Percentiles rank a stretch among this genome's conserved stretches.
phyloP scores from a whole-genome alignment of 2,113 vertebrate genomes.

The Amia ocellicauda region DNA sequence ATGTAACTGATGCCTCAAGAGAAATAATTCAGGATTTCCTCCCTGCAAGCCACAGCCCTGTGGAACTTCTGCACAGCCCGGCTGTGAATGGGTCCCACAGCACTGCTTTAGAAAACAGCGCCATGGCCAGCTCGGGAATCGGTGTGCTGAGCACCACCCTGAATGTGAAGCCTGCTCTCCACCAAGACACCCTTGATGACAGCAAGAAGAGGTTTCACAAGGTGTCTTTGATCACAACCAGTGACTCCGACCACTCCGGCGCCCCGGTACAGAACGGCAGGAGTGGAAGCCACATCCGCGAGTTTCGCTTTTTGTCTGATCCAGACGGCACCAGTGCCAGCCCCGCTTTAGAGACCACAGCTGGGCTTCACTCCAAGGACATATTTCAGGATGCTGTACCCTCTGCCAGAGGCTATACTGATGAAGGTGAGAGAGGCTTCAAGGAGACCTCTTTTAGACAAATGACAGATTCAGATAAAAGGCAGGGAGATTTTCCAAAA shows the following conservation, averaged over 20 bases:
- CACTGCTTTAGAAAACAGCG: neutral
- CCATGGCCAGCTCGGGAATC: conserved; percentile 44
- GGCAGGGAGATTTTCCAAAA: too few species aligned
- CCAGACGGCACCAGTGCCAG: neutral
- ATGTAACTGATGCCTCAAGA: too few species aligned
- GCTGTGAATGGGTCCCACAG: too few species aligned
- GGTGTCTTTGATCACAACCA: conserved; percentile 56
- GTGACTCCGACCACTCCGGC: neutral
- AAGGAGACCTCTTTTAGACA: too few species aligned
- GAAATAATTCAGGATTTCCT: too few species aligned
- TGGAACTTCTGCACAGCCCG: too few species aligned
- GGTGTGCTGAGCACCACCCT: conserved; percentile 55
- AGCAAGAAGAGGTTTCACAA: conserved; percentile 58
- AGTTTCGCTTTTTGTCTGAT: conserved; percentile 7
- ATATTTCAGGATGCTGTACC: conserved; percentile 23
- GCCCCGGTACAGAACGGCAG: conserved; percentile 11
- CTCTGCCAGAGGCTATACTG: too few species aligned
- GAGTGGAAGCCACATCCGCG: neutral
- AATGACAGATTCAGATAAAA: too few species aligned
- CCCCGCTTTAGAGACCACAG: neutral
- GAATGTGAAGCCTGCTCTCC: conserved; percentile 35
- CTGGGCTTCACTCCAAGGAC: conserved; percentile 32
- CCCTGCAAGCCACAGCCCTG: too few species aligned
- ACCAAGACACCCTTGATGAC: conserved; percentile 33
- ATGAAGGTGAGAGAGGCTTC: too few species aligned